phyloP scores from a whole-genome alignment of 2,113 vertebrate species.

The Aplodontia rufa region DNA sequence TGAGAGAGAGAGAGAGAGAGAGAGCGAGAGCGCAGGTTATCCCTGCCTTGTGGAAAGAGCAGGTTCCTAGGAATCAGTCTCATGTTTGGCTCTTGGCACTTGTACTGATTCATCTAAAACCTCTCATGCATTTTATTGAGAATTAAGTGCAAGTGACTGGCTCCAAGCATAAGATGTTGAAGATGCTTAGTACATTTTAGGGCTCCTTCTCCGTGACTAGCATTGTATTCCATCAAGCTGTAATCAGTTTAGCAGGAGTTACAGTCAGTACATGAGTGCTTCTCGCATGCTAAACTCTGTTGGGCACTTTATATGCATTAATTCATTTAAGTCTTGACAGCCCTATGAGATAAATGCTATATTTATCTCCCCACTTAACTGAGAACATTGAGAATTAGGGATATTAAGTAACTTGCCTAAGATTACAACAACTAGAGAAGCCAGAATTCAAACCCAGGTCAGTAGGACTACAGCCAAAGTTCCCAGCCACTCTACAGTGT shows the following conservation, averaged over 20 bases:
- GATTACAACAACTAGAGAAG: not conserved
- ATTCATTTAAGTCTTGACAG: not conserved
- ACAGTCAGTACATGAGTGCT: not conserved
- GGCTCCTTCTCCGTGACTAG: not conserved
- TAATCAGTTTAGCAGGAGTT: slow-evolving; percentile 29
- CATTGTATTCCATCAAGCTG: not conserved
- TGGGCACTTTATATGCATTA: not conserved
- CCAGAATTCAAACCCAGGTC: not conserved
- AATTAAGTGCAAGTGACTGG: not conserved
- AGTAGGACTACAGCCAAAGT: not conserved
- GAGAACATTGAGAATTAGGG: not conserved
- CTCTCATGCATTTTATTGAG: not conserved
- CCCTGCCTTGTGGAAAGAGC: not conserved
- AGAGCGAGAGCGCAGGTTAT: too few species aligned
- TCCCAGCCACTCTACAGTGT: not conserved
- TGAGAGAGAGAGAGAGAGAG: too few species aligned
- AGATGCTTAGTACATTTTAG: not conserved
- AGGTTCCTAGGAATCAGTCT: not conserved
- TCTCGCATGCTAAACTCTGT: not conserved
- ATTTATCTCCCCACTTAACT: not conserved
- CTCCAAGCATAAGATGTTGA: not conserved
- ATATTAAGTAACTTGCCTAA: not conserved
- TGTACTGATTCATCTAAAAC: not conserved
- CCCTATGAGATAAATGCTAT: not conserved
- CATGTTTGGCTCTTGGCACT: not conserved